These are phyloP conservation scores for Lucinisca nassula DNA, from an alignment of 2,888 invertebrate genomes.

Conservation along the genomic window DNA sequence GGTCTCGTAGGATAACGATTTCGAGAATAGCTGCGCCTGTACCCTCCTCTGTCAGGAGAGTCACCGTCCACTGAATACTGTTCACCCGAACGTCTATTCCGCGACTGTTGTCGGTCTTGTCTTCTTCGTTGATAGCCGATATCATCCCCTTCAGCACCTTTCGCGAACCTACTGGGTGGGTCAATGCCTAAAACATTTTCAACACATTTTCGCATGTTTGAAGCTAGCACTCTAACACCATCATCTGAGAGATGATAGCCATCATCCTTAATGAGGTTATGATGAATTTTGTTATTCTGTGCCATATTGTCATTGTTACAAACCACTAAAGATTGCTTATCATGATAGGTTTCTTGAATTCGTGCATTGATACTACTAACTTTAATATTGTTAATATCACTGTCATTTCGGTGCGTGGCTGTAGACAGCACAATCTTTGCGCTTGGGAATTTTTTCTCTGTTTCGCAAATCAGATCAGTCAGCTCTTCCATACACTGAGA, in stretches of 20 bases:
- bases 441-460: background rate
- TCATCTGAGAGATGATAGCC: background rate
- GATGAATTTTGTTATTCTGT: background rate
- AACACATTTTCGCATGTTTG: background rate
- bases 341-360: background rate
- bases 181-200: background rate
- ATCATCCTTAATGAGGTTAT: background rate
- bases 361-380: background rate
- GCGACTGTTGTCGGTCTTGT: background rate
- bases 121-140: background rate
- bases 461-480: background rate
- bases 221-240: background rate
- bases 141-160: background rate
- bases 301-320: background rate
- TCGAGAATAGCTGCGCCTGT: background rate
- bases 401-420: background rate
- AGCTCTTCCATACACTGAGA: background rate
- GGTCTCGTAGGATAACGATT: background rate
- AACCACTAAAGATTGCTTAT: background rate
- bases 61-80: background rate
- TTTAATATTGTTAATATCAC: background rate
- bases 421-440: background rate
- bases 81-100: background rate
- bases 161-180: background rate
- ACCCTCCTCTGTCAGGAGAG: background rate